Conservation (phyloP, 1,140 invertebrate species). For the Lamellibrachia luymesi region DNA sequence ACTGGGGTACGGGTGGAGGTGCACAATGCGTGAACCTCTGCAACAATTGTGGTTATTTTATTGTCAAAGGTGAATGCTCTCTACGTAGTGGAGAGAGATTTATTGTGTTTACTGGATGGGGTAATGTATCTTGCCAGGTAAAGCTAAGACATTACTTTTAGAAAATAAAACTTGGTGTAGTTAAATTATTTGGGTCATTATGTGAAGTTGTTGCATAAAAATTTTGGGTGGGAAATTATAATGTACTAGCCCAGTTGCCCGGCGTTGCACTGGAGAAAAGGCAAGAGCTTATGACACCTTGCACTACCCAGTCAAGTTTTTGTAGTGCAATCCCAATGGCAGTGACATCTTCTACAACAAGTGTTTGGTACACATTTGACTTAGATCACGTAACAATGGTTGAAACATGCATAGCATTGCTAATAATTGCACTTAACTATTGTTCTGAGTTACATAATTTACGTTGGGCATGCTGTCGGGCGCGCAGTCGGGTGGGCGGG, state of each 20-base stretch:
- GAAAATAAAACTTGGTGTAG: background rate
- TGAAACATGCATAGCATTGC: no score
- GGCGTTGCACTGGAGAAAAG: background rate
- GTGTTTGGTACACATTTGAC: no score
- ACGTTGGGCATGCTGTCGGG: no score
- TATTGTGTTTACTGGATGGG: background rate
- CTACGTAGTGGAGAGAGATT: background rate
- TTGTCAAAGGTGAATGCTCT: background rate
- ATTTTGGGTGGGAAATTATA: background rate
- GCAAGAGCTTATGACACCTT: background rate
- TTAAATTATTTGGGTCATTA: background rate
- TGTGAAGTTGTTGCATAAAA: background rate
- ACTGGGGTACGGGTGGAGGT: no score
- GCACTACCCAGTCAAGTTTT: no score
- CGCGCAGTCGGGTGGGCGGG: no score
- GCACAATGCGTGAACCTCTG: background rate
- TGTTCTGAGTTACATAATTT: no score
- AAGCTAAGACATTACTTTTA: background rate
- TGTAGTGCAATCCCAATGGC: no score
- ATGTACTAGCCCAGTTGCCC: background rate
- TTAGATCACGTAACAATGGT: no score
- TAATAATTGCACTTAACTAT: no score
- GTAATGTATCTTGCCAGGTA: background rate
- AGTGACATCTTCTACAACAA: no score
- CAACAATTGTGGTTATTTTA: background rate